Conservation (phyloP, 2,797 vertebrate species). For the Manis pentadactyla region DNA sequence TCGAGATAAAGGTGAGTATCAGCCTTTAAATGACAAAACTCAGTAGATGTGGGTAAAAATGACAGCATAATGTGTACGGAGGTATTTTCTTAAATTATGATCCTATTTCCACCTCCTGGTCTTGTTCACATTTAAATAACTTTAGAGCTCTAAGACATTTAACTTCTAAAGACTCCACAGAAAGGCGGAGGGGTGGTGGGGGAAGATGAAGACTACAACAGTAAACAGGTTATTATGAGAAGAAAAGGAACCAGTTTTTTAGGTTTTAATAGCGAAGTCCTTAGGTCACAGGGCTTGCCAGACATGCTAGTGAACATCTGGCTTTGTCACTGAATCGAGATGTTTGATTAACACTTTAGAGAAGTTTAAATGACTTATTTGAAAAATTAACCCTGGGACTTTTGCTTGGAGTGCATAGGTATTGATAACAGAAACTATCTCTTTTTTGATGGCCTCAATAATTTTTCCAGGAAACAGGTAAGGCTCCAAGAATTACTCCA, state of each 20-base stretch:
- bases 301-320: conserved; percentile 3
- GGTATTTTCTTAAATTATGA: background rate
- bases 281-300: background rate
- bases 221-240: background rate
- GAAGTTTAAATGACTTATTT: background rate
- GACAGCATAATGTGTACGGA: background rate
- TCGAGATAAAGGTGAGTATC: conserved; percentile 71
- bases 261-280: background rate
- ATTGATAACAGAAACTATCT: background rate
- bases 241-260: background rate
- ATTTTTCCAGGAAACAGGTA: background rate
- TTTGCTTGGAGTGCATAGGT: background rate
- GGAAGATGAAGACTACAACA: background rate
- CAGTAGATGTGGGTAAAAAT: background rate
- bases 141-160: background rate
- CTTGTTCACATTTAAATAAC: background rate
- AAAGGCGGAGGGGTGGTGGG: rapidly evolving
- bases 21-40: background rate
- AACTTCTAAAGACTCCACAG: background rate
- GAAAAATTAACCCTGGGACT: background rate
- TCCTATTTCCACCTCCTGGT: background rate
- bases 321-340: background rate
- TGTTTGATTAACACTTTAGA: background rate
- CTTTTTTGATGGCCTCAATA: background rate
- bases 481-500: background rate